These are phyloP conservation scores for Glaucopsyche alexis DNA, from an alignment of 2,888 invertebrate species.

Conservation along the genomic window DNA sequence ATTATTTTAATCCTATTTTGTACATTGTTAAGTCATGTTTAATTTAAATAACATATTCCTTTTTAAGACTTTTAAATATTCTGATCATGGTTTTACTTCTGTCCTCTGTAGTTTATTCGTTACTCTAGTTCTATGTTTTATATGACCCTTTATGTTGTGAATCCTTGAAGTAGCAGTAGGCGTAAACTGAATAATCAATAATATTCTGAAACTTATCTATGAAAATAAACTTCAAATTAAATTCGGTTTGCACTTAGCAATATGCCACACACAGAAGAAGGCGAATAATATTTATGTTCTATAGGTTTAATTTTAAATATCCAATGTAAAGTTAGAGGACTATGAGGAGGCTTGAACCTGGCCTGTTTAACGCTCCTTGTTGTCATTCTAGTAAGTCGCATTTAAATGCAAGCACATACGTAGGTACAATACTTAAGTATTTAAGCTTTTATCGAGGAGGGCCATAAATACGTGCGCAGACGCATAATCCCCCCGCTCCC, in stretches of 20 bases:
- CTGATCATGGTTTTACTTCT: neutral
- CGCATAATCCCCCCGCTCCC: constrained; percentile 72
- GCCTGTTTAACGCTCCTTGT: neutral
- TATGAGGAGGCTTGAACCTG: neutral
- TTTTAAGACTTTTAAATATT: neutral
- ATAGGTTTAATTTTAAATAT: neutral
- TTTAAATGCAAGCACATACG: constrained; percentile 46
- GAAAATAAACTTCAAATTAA: too few species aligned
- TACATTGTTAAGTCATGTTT: neutral
- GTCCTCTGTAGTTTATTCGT: neutral
- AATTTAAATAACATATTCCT: neutral
- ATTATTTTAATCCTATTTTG: constrained; percentile 6
- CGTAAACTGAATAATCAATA: too few species aligned
- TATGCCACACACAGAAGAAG: too few species aligned
- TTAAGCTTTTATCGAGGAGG: constrained; percentile 78
- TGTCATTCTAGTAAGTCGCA: constrained; percentile 1
- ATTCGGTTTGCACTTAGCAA: too few species aligned
- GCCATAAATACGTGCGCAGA: constrained; percentile 75
- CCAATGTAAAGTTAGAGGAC: neutral
- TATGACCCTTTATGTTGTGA: too few species aligned
- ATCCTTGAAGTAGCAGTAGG: too few species aligned
- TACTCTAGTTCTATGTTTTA: neutral
- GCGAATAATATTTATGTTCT: too few species aligned
- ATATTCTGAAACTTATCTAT: too few species aligned
- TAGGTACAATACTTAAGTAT: constrained; percentile 72